These are phyloP conservation scores for Sylvia atricapilla DNA, from an alignment of 2,113 vertebrate genomes.

Conservation along the genomic window DNA sequence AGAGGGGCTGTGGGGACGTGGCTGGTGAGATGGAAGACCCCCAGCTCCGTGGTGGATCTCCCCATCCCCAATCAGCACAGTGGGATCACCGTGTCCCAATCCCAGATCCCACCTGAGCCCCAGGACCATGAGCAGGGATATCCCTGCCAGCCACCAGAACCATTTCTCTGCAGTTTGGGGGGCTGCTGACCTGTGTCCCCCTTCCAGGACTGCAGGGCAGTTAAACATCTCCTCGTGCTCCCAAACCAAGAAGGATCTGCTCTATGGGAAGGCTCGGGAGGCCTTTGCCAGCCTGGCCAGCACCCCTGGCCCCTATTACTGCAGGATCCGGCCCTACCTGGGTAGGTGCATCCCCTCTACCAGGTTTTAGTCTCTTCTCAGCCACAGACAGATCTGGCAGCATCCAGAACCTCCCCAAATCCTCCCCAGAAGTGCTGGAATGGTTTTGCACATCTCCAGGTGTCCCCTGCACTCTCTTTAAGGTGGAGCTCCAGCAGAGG, in stretches of 20 bases:
- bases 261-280: conserved; percentile 57
- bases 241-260: conserved; percentile 57
- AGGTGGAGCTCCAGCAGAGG: conserved; percentile 69
- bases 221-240: conserved; percentile 60
- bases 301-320: background rate
- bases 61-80: fast-evolving
- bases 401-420: background rate
- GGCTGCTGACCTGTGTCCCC: background rate
- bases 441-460: background rate
- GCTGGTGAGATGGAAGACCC: background rate
- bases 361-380: background rate
- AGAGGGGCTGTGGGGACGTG: fast-evolving
- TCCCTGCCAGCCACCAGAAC: background rate
- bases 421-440: background rate
- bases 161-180: background rate
- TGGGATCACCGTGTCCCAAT: fast-evolving
- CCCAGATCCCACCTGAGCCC: background rate
- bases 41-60: fast-evolving
- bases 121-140: fast-evolving
- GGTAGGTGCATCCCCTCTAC: conserved; percentile 40
- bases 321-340: conserved; percentile 52
- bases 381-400: fast-evolving
- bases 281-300: conserved; percentile 42
- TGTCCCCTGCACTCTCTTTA: background rate
- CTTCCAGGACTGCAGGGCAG: conserved; percentile 43